Base-by-base conservation (phyloP, 1,140 invertebrate genomes). In the Lasioglossum albipes region DNA sequence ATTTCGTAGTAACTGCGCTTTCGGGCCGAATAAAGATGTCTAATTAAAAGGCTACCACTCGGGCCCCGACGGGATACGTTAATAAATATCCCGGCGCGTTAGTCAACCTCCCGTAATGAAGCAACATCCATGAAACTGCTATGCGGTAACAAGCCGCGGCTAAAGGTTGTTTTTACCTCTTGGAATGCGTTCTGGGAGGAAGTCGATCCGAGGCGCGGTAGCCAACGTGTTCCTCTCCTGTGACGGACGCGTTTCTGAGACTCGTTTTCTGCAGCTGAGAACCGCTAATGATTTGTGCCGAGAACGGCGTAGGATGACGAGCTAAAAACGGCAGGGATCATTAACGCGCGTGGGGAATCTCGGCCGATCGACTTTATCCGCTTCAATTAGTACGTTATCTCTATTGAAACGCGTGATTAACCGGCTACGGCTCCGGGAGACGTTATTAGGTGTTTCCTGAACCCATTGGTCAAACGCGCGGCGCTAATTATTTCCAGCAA, bases 21-120 rank as follows among this genome's bases (percentile, higher is more conserved):
- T 67, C 62, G 36, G 9, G 20, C 0, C 22, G 22, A 22, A 74
- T 79, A 74, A 67, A 74, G 49, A 79, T 79, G 77, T 36, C 77
- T 67, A 59, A 79, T 79, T 79, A 74, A 31, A 27, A 74, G 65
- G 41, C 27, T 49, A 66, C 22, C 62, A 12, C 67, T 57, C 31
- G 45, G 18, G 7, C 4, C 41, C 16, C 3, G 7, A 4, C 31
- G 62, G 41, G n/a, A 67, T 20, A 20, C 65, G 65, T 67, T 18
- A 45, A 71, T 54, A 71, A 74, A 66, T 22, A 74, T 54, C 12
- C 57, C 57, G 31, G 49, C 18, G 20, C 5, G 69, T 27, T 3
- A 20, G 27, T 12, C 41, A 4, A 13, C 22, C 22, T 18, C 16
- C 10, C 59, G 36, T 41, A 72, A 72, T 31, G 54, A 64, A 64